phyloP scores from a whole-genome alignment of 2,797 vertebrate genomes.

The Clamator glandarius region DNA sequence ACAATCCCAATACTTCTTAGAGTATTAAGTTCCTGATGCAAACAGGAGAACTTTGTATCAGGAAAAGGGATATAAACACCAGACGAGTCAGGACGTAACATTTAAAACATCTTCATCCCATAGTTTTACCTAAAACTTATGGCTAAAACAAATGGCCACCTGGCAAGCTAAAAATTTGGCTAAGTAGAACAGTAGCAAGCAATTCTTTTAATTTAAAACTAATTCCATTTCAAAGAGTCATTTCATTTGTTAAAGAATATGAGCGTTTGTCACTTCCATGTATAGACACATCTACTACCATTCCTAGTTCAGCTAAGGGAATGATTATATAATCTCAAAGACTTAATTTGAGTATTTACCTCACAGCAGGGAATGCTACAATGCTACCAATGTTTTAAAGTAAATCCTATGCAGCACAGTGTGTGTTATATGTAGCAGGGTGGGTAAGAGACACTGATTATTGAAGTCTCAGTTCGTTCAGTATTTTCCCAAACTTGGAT shows the following conservation, averaged over 20 bases:
- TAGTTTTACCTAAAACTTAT: neutral
- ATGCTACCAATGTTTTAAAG: neutral
- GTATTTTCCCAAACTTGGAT: neutral
- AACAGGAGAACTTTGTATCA: neutral
- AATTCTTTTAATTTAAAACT: neutral
- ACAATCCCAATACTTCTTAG: too few relatives aligned
- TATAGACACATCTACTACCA: neutral
- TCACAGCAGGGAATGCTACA: neutral
- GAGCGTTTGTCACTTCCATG: too few relatives aligned
- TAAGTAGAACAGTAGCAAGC: neutral
- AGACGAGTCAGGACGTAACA: neutral
- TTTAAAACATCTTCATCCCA: neutral
- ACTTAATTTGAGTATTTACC: neutral
- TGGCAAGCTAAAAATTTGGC: neutral
- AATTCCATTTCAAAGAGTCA: neutral
- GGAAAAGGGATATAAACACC: neutral
- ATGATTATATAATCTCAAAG: neutral
- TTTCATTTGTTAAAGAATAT: neutral
- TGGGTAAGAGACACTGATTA: neutral
- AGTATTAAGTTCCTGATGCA: rapidly evolving
- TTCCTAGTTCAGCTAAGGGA: neutral
- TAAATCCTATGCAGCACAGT: rapidly evolving
- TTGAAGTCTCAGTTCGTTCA: rapidly evolving
- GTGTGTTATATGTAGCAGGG: neutral
- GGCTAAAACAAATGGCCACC: neutral